Evolutionary conservation across 1,140 invertebrate genomes (phyloP).

Genomic region (Drosophila sp.): DNA sequence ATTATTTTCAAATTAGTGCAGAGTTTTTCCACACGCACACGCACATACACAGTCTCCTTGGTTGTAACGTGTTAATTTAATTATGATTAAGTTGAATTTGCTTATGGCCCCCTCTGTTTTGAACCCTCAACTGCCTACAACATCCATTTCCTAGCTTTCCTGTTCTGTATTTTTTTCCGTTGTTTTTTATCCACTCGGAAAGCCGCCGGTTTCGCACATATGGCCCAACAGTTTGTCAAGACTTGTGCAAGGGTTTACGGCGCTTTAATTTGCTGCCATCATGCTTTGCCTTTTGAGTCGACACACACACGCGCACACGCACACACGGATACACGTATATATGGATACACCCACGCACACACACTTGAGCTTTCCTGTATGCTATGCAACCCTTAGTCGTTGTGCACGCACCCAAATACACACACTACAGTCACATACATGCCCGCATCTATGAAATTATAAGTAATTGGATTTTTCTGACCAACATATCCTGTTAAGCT

Average conservation of each 20-base stretch:
- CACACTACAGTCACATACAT: slow-evolving; percentile 5
- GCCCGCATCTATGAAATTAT: slow-evolving; percentile 35
- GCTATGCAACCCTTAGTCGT: slow-evolving; percentile 30
- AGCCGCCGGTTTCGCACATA: slow-evolving; percentile 30
- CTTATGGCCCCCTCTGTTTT: slow-evolving; percentile 5
- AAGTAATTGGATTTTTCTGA: slow-evolving; percentile 52
- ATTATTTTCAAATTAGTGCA: slow-evolving; percentile 48
- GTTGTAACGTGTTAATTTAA: slow-evolving; percentile 46
- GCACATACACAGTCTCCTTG: slow-evolving; percentile 1
- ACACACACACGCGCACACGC: slow-evolving; percentile 7
- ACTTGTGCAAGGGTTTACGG: slow-evolving; percentile 42
- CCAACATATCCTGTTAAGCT: slow-evolving; percentile 34
- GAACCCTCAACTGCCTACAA: background rate
- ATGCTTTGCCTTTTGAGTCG: slow-evolving; percentile 30
- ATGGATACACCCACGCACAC: slow-evolving; percentile 8
- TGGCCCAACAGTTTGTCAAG: slow-evolving; percentile 45
- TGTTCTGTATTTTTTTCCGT: slow-evolving; percentile 8
- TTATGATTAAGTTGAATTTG: slow-evolving; percentile 51
- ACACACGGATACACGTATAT: background rate
- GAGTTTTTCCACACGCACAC: slow-evolving; percentile 7
- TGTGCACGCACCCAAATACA: slow-evolving; percentile 35
- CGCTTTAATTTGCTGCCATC: slow-evolving; percentile 53
- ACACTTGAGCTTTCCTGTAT: slow-evolving; percentile 23
- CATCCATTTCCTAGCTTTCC: background rate
- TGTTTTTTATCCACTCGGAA: slow-evolving; percentile 23